Base-by-base conservation (phyloP, 2,113 vertebrate genomes). In the Machaerirhynchus nigripectus region DNA sequence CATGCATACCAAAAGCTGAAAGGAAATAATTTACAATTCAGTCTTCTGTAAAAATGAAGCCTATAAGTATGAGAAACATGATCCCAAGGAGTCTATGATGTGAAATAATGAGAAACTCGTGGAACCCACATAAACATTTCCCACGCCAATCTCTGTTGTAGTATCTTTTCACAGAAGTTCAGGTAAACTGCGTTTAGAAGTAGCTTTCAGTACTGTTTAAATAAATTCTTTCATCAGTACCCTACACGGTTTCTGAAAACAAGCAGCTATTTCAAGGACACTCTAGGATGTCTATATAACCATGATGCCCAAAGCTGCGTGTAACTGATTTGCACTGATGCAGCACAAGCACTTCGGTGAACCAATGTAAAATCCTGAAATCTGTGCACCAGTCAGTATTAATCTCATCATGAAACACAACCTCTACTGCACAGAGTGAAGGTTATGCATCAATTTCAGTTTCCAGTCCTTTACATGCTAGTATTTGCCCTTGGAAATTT, bases 251-350 rank as follows among this genome's bases (percentile, higher is more conserved):
- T 74, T 63, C 75, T 70, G 59, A 65, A 95, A 92, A 86, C 7
- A 75, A 73, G 47, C 71, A 86, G 23, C 31, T 89, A 63, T 84
- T 69, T 37, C 67, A 90, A 91, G 74, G 19, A 12, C 31, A 65
- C n/a, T 55, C 35, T 40, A 30, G 55, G 31, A 49, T 63, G 64
- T 28, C 64, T 4, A 3, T 24, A 52, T 6, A 56, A 37, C 31
- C 22, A 37, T 1, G 14, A 61, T 21, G 42, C 28, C 49, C 33
- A 59, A 80, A 92, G 57, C 64, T 37, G 26, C 0, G 0, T 50
- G n/a, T 35, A 67, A 78, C 21, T 47, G 60, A 56, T 60, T 31
- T 42, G 75, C 68, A 56, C 2, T 44, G 67, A 67, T 44, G 33
- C 59, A 84, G 83, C 68, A 88, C 52, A 81, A 71, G 44, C 39